Base-by-base conservation (phyloP, 2,113 vertebrate genomes). In the Stictonetta naevosa region DNA sequence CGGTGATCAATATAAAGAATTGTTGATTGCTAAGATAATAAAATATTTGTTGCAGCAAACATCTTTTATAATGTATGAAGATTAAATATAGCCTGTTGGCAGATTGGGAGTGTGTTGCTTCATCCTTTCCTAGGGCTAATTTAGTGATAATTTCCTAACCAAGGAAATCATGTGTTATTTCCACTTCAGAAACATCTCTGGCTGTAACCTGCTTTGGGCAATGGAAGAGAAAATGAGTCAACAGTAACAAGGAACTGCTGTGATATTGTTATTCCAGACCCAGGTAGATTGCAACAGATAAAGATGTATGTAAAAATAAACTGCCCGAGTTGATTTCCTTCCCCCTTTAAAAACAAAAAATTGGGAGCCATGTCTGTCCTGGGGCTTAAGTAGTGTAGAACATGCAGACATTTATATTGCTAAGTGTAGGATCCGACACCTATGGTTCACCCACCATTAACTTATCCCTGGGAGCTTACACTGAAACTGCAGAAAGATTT, bases 41-140 rank as follows among this genome's bases (percentile, higher is more conserved):
- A 95, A 96, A 88, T 94, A 95, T 93, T 96, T 80, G 83, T 95
- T 92, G 82, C 38, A 78, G 52, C 74, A 92, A 86, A 64, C 60
- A 67, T 48, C 55, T 11, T 81, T 73, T 91, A 64, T 77, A 80
- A 81, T 64, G 42, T 50, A 75, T 68, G 53, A 72, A 52, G 63
- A 95, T 92, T 58, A 91, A 75, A 60, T 40, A 40, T 13, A 52
- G n/a, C 23, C 28, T 48, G 17, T 55, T 71, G 20, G 52, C 79
- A 94, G 82, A 33, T 55, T 64, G 44, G 55, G 50, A 20, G 46
- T 40, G 16, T 92, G 75, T 81, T 42, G 69, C 31, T 78, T 15
- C 44, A 18, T 40, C 29, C 55, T 77, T 28, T 68, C 73, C 77
- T 74, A 36, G 34, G 64, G 34, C 25, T 78, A 56, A 40, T 90